Base-by-base conservation (phyloP, 1,140 invertebrate genomes). In the Drosophila obscura region DNA sequence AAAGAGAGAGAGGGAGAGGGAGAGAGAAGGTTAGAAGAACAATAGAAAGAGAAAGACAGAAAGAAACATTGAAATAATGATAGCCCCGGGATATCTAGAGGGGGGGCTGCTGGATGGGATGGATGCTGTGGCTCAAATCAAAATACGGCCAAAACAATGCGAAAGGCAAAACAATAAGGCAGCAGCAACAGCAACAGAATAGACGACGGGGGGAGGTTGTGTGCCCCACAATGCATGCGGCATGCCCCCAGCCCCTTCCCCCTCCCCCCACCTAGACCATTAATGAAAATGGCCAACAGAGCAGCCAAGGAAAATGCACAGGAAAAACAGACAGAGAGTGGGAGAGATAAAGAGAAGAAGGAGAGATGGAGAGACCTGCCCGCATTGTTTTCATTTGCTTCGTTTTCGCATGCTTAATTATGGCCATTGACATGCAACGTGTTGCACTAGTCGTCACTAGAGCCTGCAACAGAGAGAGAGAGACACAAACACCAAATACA, bases 341-440 rank as follows among this genome's bases (percentile, higher is more conserved):
- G 45, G 41, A 57, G 15, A 45, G 15, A n/a, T n/a, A n/a, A n/a
- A 68, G 9, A 9, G 45, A 9, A 44, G 50, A 51, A 28, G 39
- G 15, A 43, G 11, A 43, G 51, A 15, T 24, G 46, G 58, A 11
- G 31, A 9, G 43, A 65, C 55, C 19, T 79, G 79, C 39, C 72
- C 82, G 82, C 82, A 85, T 85, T 85, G 82, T 85, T 85, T 85
- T 85, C 78, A 82, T 85, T 85, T 87, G 81, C 82, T 82, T 51
- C 62, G 65, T 87, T 85, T 87, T 87, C 82, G 82, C 83, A 87
- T 79, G 79, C 79, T 88, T 87, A 87, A 87, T 88, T 87, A 87
- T 87, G 79, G 79, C 63, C 78, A 88, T 88, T 88, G 82, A 87
- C 82, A 87, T 87, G 82, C 82, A 87, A 88, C 83, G 76, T 88